Evolutionary conservation across 2,113 vertebrate genomes (phyloP).

Genomic region (Muntiacus reevesi): DNA sequence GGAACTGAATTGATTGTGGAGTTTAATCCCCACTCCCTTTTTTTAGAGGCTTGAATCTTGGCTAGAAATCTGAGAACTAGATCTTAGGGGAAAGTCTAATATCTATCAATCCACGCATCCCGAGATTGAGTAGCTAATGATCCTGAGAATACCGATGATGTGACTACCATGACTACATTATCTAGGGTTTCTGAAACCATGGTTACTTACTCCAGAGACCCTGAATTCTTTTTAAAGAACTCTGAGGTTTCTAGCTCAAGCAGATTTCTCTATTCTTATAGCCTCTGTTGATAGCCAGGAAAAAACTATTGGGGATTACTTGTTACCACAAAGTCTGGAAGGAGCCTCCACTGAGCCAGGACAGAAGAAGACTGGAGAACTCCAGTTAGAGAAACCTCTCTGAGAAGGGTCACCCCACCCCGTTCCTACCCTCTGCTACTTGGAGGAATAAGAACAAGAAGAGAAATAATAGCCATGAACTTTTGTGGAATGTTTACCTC

Average conservation of each 20-base stretch:
- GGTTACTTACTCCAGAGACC: neutral
- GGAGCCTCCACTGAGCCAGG: neutral
- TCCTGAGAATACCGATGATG: neutral
- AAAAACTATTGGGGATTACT: neutral
- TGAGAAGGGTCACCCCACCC: neutral
- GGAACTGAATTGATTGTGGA: neutral
- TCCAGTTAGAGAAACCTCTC: neutral
- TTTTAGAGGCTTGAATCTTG: neutral
- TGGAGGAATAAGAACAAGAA: neutral
- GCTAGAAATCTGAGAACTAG: neutral
- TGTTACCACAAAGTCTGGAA: neutral
- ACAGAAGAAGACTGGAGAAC: neutral
- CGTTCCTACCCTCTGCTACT: neutral
- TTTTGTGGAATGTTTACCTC: neutral
- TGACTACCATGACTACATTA: neutral
- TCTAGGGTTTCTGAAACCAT: neutral
- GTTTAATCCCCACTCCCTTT: neutral
- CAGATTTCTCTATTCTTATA: neutral
- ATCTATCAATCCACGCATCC: neutral
- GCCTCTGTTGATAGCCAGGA: neutral
- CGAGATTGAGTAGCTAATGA: neutral
- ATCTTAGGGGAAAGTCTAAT: neutral
- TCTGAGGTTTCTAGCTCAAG: neutral
- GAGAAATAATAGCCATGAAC: neutral
- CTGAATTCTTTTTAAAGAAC: neutral